A percentile compares a stretch with the other conserved stretches of the same genome.
phyloP scores from a whole-genome alignment of 2,113 vertebrate genomes.

The Chaetodon trifascialis region DNA sequence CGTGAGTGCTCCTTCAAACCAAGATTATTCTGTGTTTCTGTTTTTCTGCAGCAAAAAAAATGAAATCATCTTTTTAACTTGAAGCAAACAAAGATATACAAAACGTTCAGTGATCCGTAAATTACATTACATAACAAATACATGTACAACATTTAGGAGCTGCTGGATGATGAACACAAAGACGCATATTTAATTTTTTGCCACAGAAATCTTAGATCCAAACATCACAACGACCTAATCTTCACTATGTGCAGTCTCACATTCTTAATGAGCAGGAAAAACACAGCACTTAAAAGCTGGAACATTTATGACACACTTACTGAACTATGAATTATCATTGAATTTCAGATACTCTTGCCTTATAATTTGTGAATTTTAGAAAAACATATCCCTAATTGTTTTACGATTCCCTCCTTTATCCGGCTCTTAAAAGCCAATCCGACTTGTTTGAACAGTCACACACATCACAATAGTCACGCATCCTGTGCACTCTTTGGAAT shows the following conservation, averaged over 20 bases:
- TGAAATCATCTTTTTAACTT: neutral
- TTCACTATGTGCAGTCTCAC: neutral
- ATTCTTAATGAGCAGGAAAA: constrained; percentile 16
- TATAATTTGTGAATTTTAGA: constrained; percentile 5
- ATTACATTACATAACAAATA: neutral
- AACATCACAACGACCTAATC: neutral
- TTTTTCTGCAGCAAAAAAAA: neutral
- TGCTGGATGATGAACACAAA: neutral
- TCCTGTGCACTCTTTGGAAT: constrained; percentile 44
- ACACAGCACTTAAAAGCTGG: neutral
- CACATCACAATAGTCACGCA: constrained; percentile 12
- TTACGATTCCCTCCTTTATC: constrained; percentile 22
- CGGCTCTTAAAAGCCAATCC: constrained; percentile 13
- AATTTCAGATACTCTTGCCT: constrained; percentile 12
- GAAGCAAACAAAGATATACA: neutral
- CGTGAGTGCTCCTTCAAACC: neutral
- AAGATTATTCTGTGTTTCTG: neutral
- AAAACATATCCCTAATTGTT: constrained; percentile 10
- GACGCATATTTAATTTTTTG: neutral
- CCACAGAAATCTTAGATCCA: neutral
- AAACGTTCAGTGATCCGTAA: neutral
- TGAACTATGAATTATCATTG: neutral
- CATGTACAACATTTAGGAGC: neutral
- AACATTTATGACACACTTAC: neutral
- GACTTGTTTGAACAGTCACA: constrained; percentile 14